phyloP scores from a whole-genome alignment of 2,888 invertebrate genomes.

The Athalia circularis region DNA sequence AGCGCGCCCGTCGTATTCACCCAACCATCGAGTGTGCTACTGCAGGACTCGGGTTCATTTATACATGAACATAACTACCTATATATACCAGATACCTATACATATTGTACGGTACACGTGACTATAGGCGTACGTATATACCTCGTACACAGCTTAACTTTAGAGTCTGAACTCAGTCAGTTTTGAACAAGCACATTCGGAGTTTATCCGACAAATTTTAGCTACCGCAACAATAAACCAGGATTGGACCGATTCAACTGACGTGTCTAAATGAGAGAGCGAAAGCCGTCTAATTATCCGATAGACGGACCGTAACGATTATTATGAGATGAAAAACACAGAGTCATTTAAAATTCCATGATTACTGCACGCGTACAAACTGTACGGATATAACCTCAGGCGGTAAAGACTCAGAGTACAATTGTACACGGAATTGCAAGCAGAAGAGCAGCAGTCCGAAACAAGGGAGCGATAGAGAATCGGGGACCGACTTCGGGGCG shows the following conservation, averaged over 20 bases:
- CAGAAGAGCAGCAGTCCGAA: slow-evolving; percentile 11
- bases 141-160: too few species aligned
- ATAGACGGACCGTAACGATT: neutral
- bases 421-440: slow-evolving; percentile 12
- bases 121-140: too few species aligned
- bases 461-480: slow-evolving; percentile 28
- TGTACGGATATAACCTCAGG: neutral
- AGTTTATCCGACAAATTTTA: slow-evolving; percentile 9
- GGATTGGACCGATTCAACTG: slow-evolving; percentile 22
- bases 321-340: too few species aligned
- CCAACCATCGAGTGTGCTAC: slow-evolving; percentile 14
- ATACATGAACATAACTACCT: slow-evolving; percentile 7
- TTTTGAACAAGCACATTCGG: neutral
- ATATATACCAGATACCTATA: neutral
- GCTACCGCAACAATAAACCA: slow-evolving; percentile 18
- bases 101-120: neutral
- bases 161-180: too few species aligned
- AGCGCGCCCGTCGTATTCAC: neutral
- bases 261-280: neutral
- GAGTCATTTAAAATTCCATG: neutral
- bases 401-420: neutral
- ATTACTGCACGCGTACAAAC: neutral
- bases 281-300: neutral
- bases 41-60: slow-evolving; percentile 12
- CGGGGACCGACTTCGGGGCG: slow-evolving; percentile 52